Base-by-base conservation (phyloP, 2,888 invertebrate species). In the Scaeva pyrastri region DNA sequence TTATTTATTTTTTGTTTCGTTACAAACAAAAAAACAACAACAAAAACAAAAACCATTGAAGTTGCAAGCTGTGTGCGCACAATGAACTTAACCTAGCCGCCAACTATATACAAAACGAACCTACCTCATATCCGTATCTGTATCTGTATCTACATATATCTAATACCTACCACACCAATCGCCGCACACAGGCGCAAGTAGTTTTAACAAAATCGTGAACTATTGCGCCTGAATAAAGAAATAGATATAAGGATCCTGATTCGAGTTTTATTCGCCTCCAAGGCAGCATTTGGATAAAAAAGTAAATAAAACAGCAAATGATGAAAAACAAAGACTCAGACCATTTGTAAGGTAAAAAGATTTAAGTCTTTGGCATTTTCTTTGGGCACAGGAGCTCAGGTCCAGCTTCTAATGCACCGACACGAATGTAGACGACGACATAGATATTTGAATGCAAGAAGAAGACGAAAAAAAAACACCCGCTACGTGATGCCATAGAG, bases 51-150 rank as follows among this genome's bases (percentile, higher is more conserved):
- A 74, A 43, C 56, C 60, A 23, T 68, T 60, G 39, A 10, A 55
- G 50, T 16, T 48, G 55, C 58, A 73, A 72, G 68, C 73, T 26
- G 70, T 26, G 70, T 68, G 86, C 81, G 86, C 77, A 82, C 86
- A 86, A 80, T 82, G 86, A 82, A 86, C 86, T 86, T 86, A 82
- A 86, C 86, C 86, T 86, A 86, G 86, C 70, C 86, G 39, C 56
- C 21, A 71, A 39, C 52, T 52, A 52, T 11, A 5, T 41, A 19
- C n/a, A n/a, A n/a, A n/a, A n/a, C n/a, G n/a, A n/a, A n/a, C 50
- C 31, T n/a, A 52, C 45, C 10, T 8, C n/a, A n/a, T 31, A 31
- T 31, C 31, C 8, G 6, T 31, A 45, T 14, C 14, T 43, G n/a
- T 31, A 31, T 31, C 31, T 31, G 6, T 31, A 45, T 14, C 14